Percentiles rank a stretch among this genome's conserved stretches.
Evolutionary conservation across 2,888 invertebrate species (phyloP).

Genomic region (Oasisia sp.): DNA sequence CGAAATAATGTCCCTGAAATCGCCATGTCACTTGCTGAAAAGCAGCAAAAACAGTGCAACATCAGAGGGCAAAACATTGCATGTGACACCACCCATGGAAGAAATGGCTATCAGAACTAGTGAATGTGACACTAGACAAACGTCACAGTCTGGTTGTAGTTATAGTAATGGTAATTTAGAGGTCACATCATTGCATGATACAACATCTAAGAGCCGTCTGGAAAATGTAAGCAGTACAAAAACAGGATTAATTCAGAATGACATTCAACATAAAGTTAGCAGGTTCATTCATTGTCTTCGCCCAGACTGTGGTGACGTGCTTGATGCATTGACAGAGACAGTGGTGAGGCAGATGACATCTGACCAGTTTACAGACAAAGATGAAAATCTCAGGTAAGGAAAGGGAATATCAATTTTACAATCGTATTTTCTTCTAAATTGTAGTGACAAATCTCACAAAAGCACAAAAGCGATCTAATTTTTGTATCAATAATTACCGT

Average conservation of each 20-base stretch:
- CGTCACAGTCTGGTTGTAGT: not conserved
- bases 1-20: not conserved
- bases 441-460: too few relatives aligned
- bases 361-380: not conserved
- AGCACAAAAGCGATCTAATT: too few relatives aligned
- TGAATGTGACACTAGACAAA: not conserved
- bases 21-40: not conserved
- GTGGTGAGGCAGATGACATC: not conserved
- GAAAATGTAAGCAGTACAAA: not conserved
- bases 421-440: not conserved
- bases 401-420: not conserved
- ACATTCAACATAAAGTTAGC: not conserved
- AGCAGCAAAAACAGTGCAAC: not conserved
- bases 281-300: not conserved
- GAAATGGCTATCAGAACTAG: not conserved
- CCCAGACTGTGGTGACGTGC: not conserved
- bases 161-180: not conserved
- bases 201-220: not conserved
- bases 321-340: not conserved
- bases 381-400: slow-evolving; percentile 1
- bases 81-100: not conserved
- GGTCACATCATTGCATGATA: not conserved
- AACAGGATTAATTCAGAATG: not conserved
- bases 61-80: not conserved
- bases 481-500: too few relatives aligned